phyloP scores from a whole-genome alignment of 2,888 invertebrate species.

The Cepaea hortensis region DNA sequence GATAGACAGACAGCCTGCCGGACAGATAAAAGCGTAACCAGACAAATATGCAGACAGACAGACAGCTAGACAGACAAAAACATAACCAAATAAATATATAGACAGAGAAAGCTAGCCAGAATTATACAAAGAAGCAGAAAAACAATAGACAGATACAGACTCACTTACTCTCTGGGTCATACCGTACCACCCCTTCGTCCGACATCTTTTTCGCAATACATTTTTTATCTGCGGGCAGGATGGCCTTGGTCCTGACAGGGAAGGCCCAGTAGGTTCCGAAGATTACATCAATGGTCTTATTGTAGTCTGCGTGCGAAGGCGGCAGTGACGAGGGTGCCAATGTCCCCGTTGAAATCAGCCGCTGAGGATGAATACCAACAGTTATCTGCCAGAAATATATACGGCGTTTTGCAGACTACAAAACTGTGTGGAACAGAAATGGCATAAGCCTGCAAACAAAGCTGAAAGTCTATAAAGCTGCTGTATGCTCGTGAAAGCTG shows the following conservation, averaged over 20 bases:
- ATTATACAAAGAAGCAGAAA: background rate
- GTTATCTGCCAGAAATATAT: too few relatives aligned
- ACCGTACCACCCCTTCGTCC: conserved; percentile 71
- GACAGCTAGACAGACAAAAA: background rate
- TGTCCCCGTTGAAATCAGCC: conserved; percentile 77
- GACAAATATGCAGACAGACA: background rate
- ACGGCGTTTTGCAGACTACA: too few relatives aligned
- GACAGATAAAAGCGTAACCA: background rate
- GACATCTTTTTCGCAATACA: conserved; percentile 81
- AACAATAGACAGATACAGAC: too few relatives aligned
- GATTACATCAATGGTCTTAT: conserved; percentile 80
- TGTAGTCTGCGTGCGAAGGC: conserved; percentile 75
- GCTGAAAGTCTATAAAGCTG: too few relatives aligned
- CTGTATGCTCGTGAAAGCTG: too few relatives aligned
- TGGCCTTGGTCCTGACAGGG: conserved; percentile 78
- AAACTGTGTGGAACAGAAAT: too few relatives aligned
- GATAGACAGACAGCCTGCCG: background rate
- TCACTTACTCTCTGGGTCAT: conserved; percentile 73
- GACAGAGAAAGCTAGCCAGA: background rate
- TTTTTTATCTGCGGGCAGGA: conserved; percentile 81
- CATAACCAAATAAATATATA: background rate
- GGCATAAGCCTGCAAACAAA: too few relatives aligned
- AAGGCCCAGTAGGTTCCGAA: conserved; percentile 87
- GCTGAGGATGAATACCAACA: conserved; percentile 57
- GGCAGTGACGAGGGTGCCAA: conserved; percentile 76